Conservation (phyloP, 1,140 invertebrate genomes). For the Lordiphosa mommai region DNA sequence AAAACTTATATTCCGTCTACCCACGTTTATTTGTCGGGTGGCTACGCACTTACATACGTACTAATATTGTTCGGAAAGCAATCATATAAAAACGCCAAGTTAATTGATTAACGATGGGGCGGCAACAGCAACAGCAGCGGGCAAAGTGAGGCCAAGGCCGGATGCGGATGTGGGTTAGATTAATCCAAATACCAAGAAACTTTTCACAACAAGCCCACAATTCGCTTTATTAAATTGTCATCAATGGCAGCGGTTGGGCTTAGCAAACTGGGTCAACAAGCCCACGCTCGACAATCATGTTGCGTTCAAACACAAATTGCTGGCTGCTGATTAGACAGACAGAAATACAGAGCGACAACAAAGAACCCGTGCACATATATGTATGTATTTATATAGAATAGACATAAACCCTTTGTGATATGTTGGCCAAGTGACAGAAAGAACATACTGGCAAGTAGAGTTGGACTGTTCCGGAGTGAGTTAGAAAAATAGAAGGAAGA, state of each 20-base stretch:
- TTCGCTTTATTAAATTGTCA: constrained; percentile 71
- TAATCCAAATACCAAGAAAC: constrained; percentile 27
- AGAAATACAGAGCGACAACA: neutral
- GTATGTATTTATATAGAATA: neutral
- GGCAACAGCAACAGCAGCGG: neutral
- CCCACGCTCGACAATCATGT: constrained; percentile 17
- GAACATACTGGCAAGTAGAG: too few relatives aligned
- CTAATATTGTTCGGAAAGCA: constrained; percentile 16
- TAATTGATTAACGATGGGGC: constrained; percentile 64
- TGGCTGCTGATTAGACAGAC: constrained; percentile 50
- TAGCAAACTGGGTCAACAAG: constrained; percentile 39
- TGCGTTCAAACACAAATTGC: constrained; percentile 4
- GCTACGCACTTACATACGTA: constrained; percentile 10
- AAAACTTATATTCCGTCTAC: too few relatives aligned
- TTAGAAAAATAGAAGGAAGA: too few relatives aligned
- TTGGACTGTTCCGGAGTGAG: too few relatives aligned
- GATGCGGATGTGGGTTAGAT: constrained; percentile 12
- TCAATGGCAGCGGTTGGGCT: constrained; percentile 20
- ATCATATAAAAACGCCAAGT: constrained; percentile 50
- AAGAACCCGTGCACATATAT: neutral
- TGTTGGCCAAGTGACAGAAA: constrained; percentile 2
- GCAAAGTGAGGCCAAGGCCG: neutral
- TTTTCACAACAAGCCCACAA: constrained; percentile 51
- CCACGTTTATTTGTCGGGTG: constrained; percentile 1
- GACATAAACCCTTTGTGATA: neutral